Conservation (phyloP, 2,888 invertebrate species). For the Sinohyriopsis cumingii region DNA sequence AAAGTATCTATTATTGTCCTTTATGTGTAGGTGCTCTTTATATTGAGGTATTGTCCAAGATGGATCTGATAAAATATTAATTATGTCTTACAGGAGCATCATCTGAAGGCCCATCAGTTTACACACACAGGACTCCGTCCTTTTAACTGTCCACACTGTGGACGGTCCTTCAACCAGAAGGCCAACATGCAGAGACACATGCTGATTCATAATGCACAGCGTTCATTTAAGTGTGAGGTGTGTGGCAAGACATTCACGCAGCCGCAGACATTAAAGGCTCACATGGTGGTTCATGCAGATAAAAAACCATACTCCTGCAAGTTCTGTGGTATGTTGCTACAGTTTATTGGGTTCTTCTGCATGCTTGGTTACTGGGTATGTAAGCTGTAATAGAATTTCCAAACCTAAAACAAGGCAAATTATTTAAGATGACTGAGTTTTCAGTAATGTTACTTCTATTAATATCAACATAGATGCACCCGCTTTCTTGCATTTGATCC, state of each 20-base stretch:
- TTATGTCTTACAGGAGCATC: conserved; percentile 65
- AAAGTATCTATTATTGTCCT: not conserved
- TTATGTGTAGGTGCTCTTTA: not conserved
- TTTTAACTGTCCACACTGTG: conserved; percentile 68
- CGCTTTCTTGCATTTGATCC: too few species aligned
- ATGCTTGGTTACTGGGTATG: too few species aligned
- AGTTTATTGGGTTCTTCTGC: not conserved
- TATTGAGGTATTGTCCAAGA: not conserved
- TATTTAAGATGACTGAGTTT: too few species aligned
- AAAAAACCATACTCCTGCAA: conserved; percentile 71
- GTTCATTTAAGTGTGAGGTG: conserved; percentile 67
- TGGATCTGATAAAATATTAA: not conserved
- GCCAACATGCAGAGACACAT: conserved; percentile 72
- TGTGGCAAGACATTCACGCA: conserved; percentile 72
- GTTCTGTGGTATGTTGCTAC: conserved; percentile 66
- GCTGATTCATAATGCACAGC: conserved; percentile 68
- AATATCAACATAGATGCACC: too few species aligned
- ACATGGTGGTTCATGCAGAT: conserved; percentile 71
- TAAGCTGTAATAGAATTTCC: too few species aligned
- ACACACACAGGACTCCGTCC: conserved; percentile 71
- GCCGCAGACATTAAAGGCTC: conserved; percentile 72
- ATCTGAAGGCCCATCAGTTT: conserved; percentile 71
- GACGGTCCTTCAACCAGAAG: conserved; percentile 70
- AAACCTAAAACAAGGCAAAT: too few species aligned
- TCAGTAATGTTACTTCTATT: too few species aligned